A percentile compares a stretch with the other conserved stretches of the same genome.
phyloP scores from a whole-genome alignment of 2,888 invertebrate species.

The Lucinisca nassula region DNA sequence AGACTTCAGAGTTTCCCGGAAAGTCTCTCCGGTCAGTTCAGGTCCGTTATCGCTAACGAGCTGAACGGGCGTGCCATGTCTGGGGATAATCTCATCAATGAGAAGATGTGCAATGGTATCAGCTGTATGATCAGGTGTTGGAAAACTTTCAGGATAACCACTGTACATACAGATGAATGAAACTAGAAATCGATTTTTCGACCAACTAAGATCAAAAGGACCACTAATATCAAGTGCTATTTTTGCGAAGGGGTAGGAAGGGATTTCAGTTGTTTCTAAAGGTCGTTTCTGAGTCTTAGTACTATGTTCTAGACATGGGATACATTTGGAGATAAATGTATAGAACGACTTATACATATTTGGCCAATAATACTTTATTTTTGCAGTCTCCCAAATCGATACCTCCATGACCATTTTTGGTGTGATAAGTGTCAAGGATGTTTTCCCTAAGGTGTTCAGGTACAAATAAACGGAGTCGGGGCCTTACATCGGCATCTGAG shows the following conservation, averaged over 20 bases:
- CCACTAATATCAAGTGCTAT: not conserved
- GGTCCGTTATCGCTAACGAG: not conserved
- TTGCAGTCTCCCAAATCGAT: not conserved
- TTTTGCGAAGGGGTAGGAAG: not conserved
- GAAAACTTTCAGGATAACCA: not conserved
- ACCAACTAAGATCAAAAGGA: not conserved
- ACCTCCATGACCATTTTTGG: not conserved
- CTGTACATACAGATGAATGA: not conserved
- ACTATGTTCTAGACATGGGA: not conserved
- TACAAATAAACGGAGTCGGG: not conserved
- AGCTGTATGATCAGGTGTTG: not conserved
- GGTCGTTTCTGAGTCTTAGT: not conserved
- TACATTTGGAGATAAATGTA: not conserved
- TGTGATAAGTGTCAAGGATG: not conserved
- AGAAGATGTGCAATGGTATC: not conserved
- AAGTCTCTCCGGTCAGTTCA: not conserved
- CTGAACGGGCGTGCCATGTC: not conserved
- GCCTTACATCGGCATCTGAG: not conserved
- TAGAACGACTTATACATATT: not conserved
- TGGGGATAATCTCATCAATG: not conserved
- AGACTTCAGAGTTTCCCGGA: not conserved
- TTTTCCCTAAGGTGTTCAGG: not conserved
- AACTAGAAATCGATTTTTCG: not conserved
- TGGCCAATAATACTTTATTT: not conserved
- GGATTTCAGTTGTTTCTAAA: not conserved